These are phyloP conservation scores for Cylindroiulus punctatus DNA, from an alignment of 2,888 invertebrate species.

Conservation along the genomic window DNA sequence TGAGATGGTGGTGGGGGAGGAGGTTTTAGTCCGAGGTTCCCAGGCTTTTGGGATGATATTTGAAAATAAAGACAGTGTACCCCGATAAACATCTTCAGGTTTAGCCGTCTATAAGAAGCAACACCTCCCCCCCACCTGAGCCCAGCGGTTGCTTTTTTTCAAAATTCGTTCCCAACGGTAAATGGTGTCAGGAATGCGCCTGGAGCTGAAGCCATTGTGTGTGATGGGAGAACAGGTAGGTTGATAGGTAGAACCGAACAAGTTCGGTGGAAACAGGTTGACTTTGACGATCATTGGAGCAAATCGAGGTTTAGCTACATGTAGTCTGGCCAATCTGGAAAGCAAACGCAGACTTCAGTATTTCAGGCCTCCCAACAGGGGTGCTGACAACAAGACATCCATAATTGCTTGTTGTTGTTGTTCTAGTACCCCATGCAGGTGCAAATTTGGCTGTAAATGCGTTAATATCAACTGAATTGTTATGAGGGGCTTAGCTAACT, in stretches of 20 bases:
- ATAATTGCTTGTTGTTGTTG: background rate
- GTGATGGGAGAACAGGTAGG: constrained; percentile 24
- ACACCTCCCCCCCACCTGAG: background rate
- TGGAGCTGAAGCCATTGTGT: constrained; percentile 21
- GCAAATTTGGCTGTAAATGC: background rate
- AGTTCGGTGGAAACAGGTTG: constrained; percentile 3
- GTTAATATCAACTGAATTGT: background rate
- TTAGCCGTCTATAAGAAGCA: background rate
- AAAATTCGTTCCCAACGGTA: constrained; percentile 21
- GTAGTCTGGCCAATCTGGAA: background rate
- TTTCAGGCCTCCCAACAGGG: constrained; percentile 30
- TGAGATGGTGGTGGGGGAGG: background rate
- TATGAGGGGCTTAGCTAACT: no score
- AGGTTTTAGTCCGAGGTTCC: background rate
- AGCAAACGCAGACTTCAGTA: background rate
- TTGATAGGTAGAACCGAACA: constrained; percentile 14
- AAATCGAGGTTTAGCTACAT: constrained; percentile 26
- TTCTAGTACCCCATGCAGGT: background rate
- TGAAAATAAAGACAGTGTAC: background rate
- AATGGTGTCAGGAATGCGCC: constrained; percentile 45
- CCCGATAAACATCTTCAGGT: constrained; percentile 5
- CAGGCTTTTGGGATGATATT: constrained; percentile 7
- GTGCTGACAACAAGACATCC: background rate
- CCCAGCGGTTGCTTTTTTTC: background rate
- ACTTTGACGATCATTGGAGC: constrained; percentile 39